phyloP scores from a whole-genome alignment of 2,888 invertebrate species.

The Caenorhabditis drosophilae region DNA sequence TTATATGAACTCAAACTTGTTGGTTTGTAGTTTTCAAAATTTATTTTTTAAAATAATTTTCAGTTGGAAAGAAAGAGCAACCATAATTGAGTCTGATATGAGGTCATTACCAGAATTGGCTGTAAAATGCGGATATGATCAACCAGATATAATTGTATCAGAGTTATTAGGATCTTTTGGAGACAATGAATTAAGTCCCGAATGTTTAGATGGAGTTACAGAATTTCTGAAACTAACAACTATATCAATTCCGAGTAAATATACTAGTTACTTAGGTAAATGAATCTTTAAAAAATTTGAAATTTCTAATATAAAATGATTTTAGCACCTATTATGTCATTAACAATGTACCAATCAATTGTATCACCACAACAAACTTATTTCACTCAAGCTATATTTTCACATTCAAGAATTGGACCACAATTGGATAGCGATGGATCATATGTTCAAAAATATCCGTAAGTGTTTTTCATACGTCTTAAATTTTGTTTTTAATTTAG shows the following conservation, averaged over 20 bases:
- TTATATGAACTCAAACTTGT: constrained; percentile 52
- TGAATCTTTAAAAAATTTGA: not conserved
- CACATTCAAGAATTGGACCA: constrained; percentile 38
- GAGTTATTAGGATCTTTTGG: constrained; percentile 96
- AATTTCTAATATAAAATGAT: not conserved
- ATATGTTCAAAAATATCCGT: constrained; percentile 40
- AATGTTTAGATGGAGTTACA: constrained; percentile 74
- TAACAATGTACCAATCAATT: constrained; percentile 75
- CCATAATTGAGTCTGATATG: constrained; percentile 72
- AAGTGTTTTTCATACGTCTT: constrained; percentile 6
- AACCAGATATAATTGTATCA: constrained; percentile 82
- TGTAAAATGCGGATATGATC: constrained; percentile 74
- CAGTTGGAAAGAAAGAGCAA: constrained; percentile 67
- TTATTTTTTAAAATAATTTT: not conserved
- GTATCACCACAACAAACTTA: constrained; percentile 16
- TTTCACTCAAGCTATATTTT: constrained; percentile 30
- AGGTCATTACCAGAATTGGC: constrained; percentile 68
- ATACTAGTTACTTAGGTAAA: constrained; percentile 53
- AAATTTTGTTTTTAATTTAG: constrained; percentile 10
- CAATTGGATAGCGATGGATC: constrained; percentile 31
- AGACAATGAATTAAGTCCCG: constrained; percentile 97
- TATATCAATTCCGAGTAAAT: constrained; percentile 61
- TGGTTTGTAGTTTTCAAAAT: constrained; percentile 5
- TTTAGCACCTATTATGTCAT: constrained; percentile 85
- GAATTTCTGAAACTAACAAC: constrained; percentile 70